Conservation (phyloP, 2,113 vertebrate species). For the Engraulis encrasicolus region DNA sequence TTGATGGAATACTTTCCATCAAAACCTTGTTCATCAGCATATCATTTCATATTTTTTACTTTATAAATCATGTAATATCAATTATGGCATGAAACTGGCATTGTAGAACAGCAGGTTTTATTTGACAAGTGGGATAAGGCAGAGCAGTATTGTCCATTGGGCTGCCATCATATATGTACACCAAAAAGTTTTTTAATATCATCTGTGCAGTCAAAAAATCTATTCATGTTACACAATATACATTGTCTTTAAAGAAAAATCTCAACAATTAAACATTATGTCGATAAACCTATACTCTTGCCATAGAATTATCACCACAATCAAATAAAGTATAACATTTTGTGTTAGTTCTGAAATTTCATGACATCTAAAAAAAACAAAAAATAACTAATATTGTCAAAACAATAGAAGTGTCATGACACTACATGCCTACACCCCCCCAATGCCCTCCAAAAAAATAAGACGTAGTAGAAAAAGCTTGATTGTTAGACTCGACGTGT, state of each 20-base stretch:
- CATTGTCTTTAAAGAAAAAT: slow-evolving; percentile 35
- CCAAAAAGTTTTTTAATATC: slow-evolving; percentile 55
- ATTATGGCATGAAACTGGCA: slow-evolving; percentile 47
- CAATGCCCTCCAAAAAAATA: slow-evolving; percentile 28
- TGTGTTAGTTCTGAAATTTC: slow-evolving; percentile 28
- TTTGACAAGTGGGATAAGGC: slow-evolving; percentile 48
- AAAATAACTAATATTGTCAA: neutral
- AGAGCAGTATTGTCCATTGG: slow-evolving; percentile 44
- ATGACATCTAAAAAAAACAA: slow-evolving; percentile 7
- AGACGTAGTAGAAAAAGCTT: slow-evolving; percentile 23
- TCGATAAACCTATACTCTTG: slow-evolving; percentile 19
- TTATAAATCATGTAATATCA: slow-evolving; percentile 41
- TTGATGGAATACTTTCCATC: slow-evolving; percentile 44
- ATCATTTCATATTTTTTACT: slow-evolving; percentile 36
- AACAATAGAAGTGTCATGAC: neutral
- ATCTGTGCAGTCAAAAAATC: slow-evolving; percentile 47
- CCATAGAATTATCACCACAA: slow-evolving; percentile 14
- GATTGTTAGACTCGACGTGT: slow-evolving; percentile 29
- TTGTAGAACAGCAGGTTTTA: slow-evolving; percentile 53
- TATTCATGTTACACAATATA: slow-evolving; percentile 45
- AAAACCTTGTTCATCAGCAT: slow-evolving; percentile 25
- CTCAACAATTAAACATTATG: slow-evolving; percentile 33
- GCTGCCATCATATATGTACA: slow-evolving; percentile 52
- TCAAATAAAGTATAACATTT: slow-evolving; percentile 17
- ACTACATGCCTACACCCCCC: slow-evolving; percentile 1